Base-by-base conservation (phyloP, 1,140 invertebrate genomes). In the Plectus sambesii region DNA sequence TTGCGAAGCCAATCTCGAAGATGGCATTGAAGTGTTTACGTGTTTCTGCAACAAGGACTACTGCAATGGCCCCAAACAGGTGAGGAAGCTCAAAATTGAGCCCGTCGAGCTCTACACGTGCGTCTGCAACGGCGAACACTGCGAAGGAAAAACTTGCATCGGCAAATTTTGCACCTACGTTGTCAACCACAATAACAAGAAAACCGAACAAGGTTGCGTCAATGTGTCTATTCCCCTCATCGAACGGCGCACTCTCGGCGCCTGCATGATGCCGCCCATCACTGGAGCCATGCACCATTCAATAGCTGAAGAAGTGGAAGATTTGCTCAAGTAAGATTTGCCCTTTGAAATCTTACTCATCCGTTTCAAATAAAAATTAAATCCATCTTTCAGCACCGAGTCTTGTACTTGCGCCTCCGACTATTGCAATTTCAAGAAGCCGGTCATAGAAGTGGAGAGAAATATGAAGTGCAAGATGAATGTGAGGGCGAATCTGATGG, bases 261-360 rank as follows among this genome's bases (percentile, higher is more conserved):
- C 66, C 0, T 67, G 64, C 41, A 69, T 69, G 63, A 49, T 60
- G 1, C 64, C 64, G n/a, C 66, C 64, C 9, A 67, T 67, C 12
- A 67, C 66, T 42, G 64, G 64, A 27, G 62, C 66, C 5, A 67
- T 67, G 64, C 64, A 67, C 51, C 66, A 67, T 36, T 49, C 43
- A 24, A 44, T 69, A 9, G 63, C 62, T 1, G 48, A 63, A 41
- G 42, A 42, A 5, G 60, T 63, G 1, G 52, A 62, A 19, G 63
- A 68, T 12, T 47, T 67, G n/a, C 51, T 69, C 1, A n/a, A n/a
- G n/a, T n/a, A n/a, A n/a, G n/a, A n/a, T n/a, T n/a, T n/a, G n/a
- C n/a, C n/a, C n/a, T n/a, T n/a, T n/a, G n/a, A n/a, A n/a, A n/a
- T n/a, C n/a, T n/a, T n/a, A n/a, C n/a, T n/a, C n/a, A n/a, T n/a